Base-by-base conservation (phyloP, 2,113 vertebrate genomes). In the Carassius auratus region DNA sequence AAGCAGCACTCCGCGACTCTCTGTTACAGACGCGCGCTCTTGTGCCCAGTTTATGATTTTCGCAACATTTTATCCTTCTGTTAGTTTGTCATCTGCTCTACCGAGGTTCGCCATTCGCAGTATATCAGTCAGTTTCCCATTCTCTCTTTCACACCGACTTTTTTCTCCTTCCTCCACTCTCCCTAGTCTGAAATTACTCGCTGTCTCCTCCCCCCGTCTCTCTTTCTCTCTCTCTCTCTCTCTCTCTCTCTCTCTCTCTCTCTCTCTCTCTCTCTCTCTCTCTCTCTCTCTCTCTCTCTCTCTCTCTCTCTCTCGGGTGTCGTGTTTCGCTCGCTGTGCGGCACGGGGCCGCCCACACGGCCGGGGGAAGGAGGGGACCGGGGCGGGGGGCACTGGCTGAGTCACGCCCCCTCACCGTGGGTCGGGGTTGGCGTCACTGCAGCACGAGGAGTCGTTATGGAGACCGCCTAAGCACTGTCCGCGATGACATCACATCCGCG, bases 241-340 rank as follows among this genome's bases (percentile, higher is more conserved):
- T 45, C 42, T 48, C 45, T 48, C 45, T 12, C 45, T 48, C 45
- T 48, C 45, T 48, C 45, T 12, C 45, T 48, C 45, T 48, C 45
- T 48, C 45, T 48, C 45, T 48, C 9, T 45, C 42, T 42, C 42
- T 42, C 42, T 45, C 42, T 42, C 42, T 42, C 42, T 42, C 42
- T 42, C 42, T 45, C 42, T 45, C 42, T 45, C 42, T 45, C 42
- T 48, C 45, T 48, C 45, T 12, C 45, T 48, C 45, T 48, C 45
- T 48, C 45, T 12, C 45, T 48, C 45, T 48, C 45, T 48, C 45
- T 48, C 45, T 48, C 9, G 89, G 95, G 96, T 94, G 93, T 96
- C 94, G 95, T 95, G 95, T 95, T 96, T 96, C 95, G 91, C 93
- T 94, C 92, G 89, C 9, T 45, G 42, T 9, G 42, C 42, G 8